Evolutionary conservation across 2,888 invertebrate species (phyloP), one percentile per base, ranked within the genome.

Genomic region (Smittia sp.): DNA sequence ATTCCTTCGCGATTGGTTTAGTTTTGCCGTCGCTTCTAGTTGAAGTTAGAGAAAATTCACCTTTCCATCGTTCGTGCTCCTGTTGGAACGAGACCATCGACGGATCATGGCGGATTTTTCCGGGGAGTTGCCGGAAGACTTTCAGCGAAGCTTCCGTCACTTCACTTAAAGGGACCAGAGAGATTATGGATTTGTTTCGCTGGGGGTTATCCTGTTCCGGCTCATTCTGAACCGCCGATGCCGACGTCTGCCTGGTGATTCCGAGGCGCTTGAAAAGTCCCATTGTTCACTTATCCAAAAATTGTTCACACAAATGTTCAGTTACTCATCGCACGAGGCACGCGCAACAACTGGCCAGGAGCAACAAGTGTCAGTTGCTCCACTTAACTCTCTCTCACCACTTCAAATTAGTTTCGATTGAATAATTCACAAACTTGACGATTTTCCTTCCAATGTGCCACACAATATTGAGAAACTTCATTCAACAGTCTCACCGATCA

Each of bases 91-190:
- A 85, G 20, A 86, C 87, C 79, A 89, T 80, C 46, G 86, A 85
- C 0, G 90, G 89, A 80, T 90, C 89, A 76, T 85, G 84, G 75
- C 88, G 86, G 79, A 90, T 87, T 75, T 85, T 85, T 75, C 88
- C 86, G 0, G 90, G 90, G 1, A 90, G 79, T 66, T 86, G 85
- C 69, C 86, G 81, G 89, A 89, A 90, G 22, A 89, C 86, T 76
- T 87, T 87, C 75, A 89, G 77, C 20, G 86, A 85, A 25, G 86
- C 86, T 7, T 87, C 87, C 0, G 87, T 87, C 67, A 87, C 83
- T 77, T 87, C 87, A 76, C 84, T 85, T 78, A 83, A 83, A 75
- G 85, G 83, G 74, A 77, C 75, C 62, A 77, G 75, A 76, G 76
- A 77, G 54, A 77, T 76, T 22, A 77, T 58, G n/a, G 77, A 77